phyloP scores from a whole-genome alignment of 1,140 invertebrate genomes.

The Caenorhabditis latens region DNA sequence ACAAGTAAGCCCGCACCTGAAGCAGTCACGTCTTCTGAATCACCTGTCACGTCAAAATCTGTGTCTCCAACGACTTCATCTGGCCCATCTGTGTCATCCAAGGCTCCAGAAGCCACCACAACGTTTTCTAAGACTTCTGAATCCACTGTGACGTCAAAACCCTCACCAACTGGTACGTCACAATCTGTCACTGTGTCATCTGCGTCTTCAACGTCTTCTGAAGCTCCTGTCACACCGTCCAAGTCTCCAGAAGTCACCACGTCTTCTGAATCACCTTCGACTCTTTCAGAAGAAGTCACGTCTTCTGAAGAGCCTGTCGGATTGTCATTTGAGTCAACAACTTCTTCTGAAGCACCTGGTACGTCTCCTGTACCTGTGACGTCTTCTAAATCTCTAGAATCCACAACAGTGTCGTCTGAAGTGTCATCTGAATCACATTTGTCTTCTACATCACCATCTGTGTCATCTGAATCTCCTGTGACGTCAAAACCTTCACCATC shows the following conservation, averaged over 20 bases:
- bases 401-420: neutral
- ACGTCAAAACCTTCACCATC: neutral
- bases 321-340: neutral
- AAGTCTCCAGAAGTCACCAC: neutral
- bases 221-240: neutral
- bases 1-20: neutral
- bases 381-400: neutral
- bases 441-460: neutral
- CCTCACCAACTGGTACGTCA: neutral
- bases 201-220: neutral
- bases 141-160: constrained; percentile 15
- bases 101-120: neutral
- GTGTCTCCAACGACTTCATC: too few relatives aligned
- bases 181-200: neutral
- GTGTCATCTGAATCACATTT: too few relatives aligned
- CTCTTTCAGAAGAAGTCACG: neutral
- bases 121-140: neutral
- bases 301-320: neutral
- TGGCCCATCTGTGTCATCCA: neutral
- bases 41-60: too few relatives aligned
- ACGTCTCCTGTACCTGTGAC: neutral
- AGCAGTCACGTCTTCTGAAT: neutral
- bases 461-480: too few relatives aligned
- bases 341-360: neutral
- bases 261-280: constrained; percentile 14